These are phyloP conservation scores for Trichacis sp. DNA, from an alignment of 2,888 invertebrate genomes.

Conservation along the genomic window DNA sequence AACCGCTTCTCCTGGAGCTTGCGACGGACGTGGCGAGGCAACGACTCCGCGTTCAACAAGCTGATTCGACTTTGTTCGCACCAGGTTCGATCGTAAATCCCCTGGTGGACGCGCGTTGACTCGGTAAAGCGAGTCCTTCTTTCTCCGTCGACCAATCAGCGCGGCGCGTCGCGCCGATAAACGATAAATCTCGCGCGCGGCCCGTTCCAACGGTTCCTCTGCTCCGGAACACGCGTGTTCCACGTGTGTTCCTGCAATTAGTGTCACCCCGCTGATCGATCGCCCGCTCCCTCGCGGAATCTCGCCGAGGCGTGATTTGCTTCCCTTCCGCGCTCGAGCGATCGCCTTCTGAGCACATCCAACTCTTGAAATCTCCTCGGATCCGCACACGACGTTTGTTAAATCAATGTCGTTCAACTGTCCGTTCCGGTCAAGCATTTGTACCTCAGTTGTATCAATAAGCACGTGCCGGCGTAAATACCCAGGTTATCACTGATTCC, in stretches of 20 bases:
- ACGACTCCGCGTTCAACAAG: slow-evolving; percentile 8
- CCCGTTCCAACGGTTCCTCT: slow-evolving; percentile 51
- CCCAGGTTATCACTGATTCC: neutral
- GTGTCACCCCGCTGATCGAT: slow-evolving; percentile 63
- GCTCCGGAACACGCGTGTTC: slow-evolving; percentile 53
- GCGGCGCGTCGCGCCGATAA: slow-evolving; percentile 51
- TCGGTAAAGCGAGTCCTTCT: slow-evolving; percentile 36
- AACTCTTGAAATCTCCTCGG: slow-evolving; percentile 2
- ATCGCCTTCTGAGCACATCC: neutral
- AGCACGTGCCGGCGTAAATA: neutral
- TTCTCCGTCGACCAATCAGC: slow-evolving; percentile 53
- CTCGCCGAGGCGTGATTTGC: slow-evolving; percentile 43
- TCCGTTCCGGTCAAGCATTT: neutral
- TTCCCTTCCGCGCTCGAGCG: slow-evolving; percentile 32
- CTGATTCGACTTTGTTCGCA: slow-evolving; percentile 23
- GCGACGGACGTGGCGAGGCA: slow-evolving; percentile 1
- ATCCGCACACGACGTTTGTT: slow-evolving; percentile 3
- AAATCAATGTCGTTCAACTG: slow-evolving; percentile 25
- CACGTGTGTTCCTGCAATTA: slow-evolving; percentile 62
- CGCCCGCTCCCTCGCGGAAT: slow-evolving; percentile 48
- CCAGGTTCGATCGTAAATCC: slow-evolving; percentile 49
- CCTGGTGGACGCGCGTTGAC: slow-evolving; percentile 48
- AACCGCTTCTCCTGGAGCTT: slow-evolving; percentile 10
- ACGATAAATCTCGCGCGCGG: slow-evolving; percentile 56
- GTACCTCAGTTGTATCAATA: slow-evolving; percentile 1